A percentile compares a stretch with the other conserved stretches of the same genome.
Conservation (phyloP, 2,797 vertebrate species). For the Acanthornis magna region DNA sequence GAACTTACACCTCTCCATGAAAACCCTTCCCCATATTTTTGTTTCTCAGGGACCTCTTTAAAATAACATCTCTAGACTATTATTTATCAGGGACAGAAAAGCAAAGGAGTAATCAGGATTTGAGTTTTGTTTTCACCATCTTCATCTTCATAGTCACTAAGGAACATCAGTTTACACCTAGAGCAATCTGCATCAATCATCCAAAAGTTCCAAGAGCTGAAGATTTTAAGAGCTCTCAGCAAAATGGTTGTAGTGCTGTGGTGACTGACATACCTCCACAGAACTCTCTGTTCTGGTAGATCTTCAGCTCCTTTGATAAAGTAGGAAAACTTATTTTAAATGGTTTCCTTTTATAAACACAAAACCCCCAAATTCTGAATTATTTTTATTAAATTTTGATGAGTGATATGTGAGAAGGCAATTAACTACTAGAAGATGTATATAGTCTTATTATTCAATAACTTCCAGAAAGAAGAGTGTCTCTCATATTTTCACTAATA, state of each 20-base stretch:
- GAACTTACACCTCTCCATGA: not conserved
- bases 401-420: not conserved
- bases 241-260: not conserved
- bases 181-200: not conserved
- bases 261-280: not conserved
- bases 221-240: not conserved
- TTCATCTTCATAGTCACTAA: not conserved
- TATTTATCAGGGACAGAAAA: not conserved
- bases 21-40: not conserved
- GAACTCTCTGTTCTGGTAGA: not conserved
- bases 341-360: not conserved
- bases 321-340: not conserved
- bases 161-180: not conserved
- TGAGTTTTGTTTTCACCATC: not conserved
- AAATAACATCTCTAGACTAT: accelerated
- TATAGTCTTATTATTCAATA: not conserved
- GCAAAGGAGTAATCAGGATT: accelerated
- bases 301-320: not conserved
- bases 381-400: not conserved
- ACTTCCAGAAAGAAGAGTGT: not conserved
- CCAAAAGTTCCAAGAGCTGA: not conserved
- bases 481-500: not conserved
- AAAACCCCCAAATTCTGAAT: not conserved
- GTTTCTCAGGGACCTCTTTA: not conserved
- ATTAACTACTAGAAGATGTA: not conserved